Evolutionary conservation across 2,888 invertebrate species (phyloP).

Genomic region (Didymodactylos carnosus): DNA sequence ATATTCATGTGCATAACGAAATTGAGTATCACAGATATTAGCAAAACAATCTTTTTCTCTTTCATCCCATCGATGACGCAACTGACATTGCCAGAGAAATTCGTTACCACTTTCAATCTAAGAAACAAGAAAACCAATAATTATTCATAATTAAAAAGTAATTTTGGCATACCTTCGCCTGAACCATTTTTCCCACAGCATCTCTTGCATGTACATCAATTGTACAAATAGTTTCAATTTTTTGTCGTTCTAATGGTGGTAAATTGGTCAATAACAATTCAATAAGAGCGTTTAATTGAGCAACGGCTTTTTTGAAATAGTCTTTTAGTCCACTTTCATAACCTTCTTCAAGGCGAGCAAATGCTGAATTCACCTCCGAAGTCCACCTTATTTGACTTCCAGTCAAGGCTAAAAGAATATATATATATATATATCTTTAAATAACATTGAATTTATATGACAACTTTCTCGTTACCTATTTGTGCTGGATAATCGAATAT

Average conservation of each 20-base stretch:
- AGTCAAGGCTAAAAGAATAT: slow-evolving; percentile 46
- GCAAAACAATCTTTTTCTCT: slow-evolving; percentile 73
- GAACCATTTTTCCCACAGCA: slow-evolving; percentile 75
- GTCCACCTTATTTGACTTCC: slow-evolving; percentile 97
- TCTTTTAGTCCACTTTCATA: slow-evolving; percentile 88
- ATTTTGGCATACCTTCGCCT: slow-evolving; percentile 25
- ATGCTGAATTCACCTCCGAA: slow-evolving; percentile 72
- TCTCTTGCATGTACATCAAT: slow-evolving; percentile 67
- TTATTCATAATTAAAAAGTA: neutral
- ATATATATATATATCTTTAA: neutral
- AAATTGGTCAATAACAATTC: slow-evolving; percentile 67
- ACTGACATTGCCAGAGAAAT: slow-evolving; percentile 76
- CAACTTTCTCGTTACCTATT: slow-evolving; percentile 35
- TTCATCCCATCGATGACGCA: slow-evolving; percentile 75
- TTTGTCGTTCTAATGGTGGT: slow-evolving; percentile 70
- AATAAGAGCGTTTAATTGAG: slow-evolving; percentile 71
- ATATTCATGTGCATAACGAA: slow-evolving; percentile 78
- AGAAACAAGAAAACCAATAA: neutral
- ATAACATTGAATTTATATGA: neutral
- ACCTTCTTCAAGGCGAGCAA: slow-evolving; percentile 69
- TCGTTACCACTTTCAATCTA: slow-evolving; percentile 54
- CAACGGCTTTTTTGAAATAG: slow-evolving; percentile 52
- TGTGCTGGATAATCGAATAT: slow-evolving; percentile 49
- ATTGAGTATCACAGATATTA: slow-evolving; percentile 90
- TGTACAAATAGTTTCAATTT: slow-evolving; percentile 94